phyloP scores from a whole-genome alignment of 2,888 invertebrate species.

The Andricus quercusramuli region DNA sequence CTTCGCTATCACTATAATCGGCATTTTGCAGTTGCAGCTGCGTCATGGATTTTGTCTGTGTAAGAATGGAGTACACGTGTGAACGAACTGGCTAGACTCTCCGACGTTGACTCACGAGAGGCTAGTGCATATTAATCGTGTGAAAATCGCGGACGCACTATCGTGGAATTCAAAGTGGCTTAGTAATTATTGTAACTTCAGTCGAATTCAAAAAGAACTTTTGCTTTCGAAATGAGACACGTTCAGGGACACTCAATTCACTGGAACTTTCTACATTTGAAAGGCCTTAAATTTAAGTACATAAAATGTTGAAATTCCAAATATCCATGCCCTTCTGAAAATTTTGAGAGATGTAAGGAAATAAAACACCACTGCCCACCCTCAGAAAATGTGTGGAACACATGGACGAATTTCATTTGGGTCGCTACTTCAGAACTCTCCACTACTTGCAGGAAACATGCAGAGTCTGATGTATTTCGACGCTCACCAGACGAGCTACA shows the following conservation, averaged over 20 bases:
- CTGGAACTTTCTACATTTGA: background rate
- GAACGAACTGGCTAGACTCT: constrained; percentile 53
- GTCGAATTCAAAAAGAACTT: background rate
- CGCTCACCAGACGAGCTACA: no score
- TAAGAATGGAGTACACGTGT: constrained; percentile 35
- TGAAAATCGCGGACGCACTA: constrained; percentile 54
- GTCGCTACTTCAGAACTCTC: background rate
- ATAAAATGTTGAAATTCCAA: background rate
- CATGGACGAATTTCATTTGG: constrained; percentile 1
- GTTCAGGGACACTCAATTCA: background rate
- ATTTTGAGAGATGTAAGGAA: background rate
- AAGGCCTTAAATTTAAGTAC: background rate
- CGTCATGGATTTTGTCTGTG: constrained; percentile 31
- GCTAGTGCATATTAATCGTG: constrained; percentile 58
- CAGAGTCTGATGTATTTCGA: no score
- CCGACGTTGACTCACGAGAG: constrained; percentile 52
- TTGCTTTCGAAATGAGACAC: background rate
- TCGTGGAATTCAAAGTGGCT: constrained; percentile 21
- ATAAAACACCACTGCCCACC: constrained; percentile 13
- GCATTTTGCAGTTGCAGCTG: constrained; percentile 22
- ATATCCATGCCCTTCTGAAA: background rate
- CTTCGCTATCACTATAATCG: background rate
- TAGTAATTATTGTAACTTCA: background rate
- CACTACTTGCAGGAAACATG: no score
- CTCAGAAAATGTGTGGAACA: background rate